Evolutionary conservation across 2,113 vertebrate genomes (phyloP).

Genomic region (Solea senegalensis): DNA sequence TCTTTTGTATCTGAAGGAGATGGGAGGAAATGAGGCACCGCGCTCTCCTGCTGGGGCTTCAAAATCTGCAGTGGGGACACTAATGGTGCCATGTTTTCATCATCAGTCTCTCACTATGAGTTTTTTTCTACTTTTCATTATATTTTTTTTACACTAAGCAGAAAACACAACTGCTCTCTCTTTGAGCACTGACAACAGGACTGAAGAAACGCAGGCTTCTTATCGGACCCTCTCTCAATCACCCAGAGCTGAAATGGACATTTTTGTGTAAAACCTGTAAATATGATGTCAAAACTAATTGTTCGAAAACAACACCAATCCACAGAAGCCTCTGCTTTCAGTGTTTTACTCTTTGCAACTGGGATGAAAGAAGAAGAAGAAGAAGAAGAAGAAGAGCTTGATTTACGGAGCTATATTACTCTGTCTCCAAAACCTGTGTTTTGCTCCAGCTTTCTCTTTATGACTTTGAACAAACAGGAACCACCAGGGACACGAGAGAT

Average conservation of each 20-base stretch:
- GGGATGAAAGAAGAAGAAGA: too few species aligned
- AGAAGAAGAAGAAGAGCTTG: too few species aligned
- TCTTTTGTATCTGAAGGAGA: slow-evolving; percentile 18
- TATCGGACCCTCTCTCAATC: neutral
- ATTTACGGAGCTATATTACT: too few species aligned
- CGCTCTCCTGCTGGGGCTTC: slow-evolving; percentile 5
- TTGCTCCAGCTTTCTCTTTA: neutral
- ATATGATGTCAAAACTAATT: too few species aligned
- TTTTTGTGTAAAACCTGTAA: too few species aligned
- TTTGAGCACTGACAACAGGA: neutral
- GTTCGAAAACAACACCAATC: too few species aligned
- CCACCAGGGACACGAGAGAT: neutral
- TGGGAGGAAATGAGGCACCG: neutral
- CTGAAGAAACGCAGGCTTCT: neutral
- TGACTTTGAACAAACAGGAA: neutral
- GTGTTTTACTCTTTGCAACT: too few species aligned
- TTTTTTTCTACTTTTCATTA: too few species aligned
- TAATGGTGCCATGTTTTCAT: neutral
- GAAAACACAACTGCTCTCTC: neutral
- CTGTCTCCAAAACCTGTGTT: neutral
- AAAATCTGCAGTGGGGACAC: neutral
- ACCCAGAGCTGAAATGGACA: too few species aligned
- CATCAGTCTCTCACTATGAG: too few species aligned
- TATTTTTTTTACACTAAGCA: neutral
- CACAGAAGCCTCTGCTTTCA: too few species aligned